phyloP scores from a whole-genome alignment of 2,888 invertebrate species.

The Eretmocerus hayati region DNA sequence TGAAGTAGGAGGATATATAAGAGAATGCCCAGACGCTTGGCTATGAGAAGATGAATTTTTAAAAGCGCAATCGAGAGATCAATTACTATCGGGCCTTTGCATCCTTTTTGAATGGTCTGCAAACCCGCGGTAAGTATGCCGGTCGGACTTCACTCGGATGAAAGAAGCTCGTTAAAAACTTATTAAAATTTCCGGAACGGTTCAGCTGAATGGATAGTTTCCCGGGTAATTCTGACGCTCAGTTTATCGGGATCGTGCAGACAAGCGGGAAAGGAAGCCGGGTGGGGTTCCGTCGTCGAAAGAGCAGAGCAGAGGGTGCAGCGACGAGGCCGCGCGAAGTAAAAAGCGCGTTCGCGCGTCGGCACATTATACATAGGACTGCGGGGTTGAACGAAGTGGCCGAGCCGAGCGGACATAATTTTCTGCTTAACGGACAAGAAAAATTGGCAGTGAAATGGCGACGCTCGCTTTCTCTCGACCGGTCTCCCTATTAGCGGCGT shows the following conservation, averaged over 20 bases:
- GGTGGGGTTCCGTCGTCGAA: not conserved
- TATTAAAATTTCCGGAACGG: slow-evolving; percentile 10
- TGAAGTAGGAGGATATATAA: too few species aligned
- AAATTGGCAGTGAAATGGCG: slow-evolving; percentile 28
- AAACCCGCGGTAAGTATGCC: too few species aligned
- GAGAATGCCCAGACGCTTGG: too few species aligned
- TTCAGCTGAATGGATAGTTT: slow-evolving; percentile 6
- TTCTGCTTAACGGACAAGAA: slow-evolving; percentile 31
- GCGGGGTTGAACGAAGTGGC: not conserved
- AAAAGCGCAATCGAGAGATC: too few species aligned
- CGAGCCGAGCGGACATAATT: slow-evolving; percentile 27
- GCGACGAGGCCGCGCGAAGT: not conserved
- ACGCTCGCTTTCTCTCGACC: slow-evolving; percentile 8
- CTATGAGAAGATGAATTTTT: too few species aligned
- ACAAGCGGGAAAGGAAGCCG: not conserved
- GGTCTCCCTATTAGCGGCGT: slow-evolving; percentile 7
- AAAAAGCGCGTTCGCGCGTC: not conserved
- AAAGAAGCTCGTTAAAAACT: slow-evolving; percentile 2
- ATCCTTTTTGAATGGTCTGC: too few species aligned
- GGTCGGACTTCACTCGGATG: not conserved
- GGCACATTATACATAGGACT: not conserved
- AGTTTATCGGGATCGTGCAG: slow-evolving; percentile 6
- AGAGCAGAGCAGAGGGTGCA: not conserved
- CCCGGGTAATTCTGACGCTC: slow-evolving; percentile 3
- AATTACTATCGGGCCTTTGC: too few species aligned